Evolutionary conservation across 1,140 invertebrate species (phyloP), one percentile per base, ranked within the genome.

Genomic region (Philotrypesis tridentata): DNA sequence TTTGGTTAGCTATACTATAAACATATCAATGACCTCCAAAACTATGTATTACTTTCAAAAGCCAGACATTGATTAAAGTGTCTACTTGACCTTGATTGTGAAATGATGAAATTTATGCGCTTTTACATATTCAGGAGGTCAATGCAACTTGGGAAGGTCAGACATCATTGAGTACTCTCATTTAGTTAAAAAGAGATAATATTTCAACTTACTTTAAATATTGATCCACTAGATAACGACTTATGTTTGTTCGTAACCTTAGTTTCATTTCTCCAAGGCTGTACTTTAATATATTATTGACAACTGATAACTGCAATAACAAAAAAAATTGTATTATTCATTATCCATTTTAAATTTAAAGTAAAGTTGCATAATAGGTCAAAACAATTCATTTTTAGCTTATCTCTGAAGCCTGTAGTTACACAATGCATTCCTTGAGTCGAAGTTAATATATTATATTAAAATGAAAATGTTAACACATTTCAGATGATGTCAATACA

Each of bases 211-310:
- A 98, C 96, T 96, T 97, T 68, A 99, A 93, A 91, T 99, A 99
- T 90, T 98, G 95, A 85, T 96, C 94, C 91, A 98, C 97, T 40
- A 99, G 92, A 92, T 97, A 93, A 83, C 95, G 92, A 9, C 97
- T 97, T 68, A 99, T 93, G 88, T 98, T 96, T 63, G 97, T 97
- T 85, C 98, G 93, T 85, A 99, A 96, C 82, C 96, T 93, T 17
- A 99, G 92, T 90, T 98, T 99, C 81, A 99, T 92, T 93, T 99
- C 97, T 84, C 97, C 97, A 87, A 99, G 94, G 84, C 97, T 96
- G 94, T 97, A 99, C 92, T 98, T 99, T 73, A 99, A 91, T 68
- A 97, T 92, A 89, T 98, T 98, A 92, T 99, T 99, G 14, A 99
- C 96, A 68, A 99, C 88, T 1, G 98, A 97, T 89, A 97, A 94